Conservation (phyloP, 1,140 invertebrate genomes). For the Drosophila tropicalis region DNA sequence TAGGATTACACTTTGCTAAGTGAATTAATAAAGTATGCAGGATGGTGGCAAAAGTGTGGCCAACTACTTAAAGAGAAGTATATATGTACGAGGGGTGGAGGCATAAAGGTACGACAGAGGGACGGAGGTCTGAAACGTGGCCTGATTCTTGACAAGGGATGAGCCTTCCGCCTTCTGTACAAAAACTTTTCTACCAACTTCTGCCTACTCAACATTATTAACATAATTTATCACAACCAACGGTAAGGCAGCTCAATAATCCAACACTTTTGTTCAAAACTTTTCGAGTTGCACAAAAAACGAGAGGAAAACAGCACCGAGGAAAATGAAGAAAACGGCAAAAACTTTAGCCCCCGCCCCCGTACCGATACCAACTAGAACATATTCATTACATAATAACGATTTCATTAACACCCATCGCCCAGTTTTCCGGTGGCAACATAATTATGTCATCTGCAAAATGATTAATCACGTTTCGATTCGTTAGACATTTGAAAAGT, state of each 20-base stretch:
- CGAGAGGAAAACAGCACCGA: not conserved
- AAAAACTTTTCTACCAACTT: constrained; percentile 68
- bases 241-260: constrained; percentile 72
- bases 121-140: constrained; percentile 70
- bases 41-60: constrained; percentile 26
- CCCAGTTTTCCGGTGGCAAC: constrained; percentile 34
- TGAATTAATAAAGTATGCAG: constrained; percentile 80
- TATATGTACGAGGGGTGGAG: not conserved
- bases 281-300: constrained; percentile 13
- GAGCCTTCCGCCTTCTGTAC: constrained; percentile 35
- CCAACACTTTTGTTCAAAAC: constrained; percentile 67
- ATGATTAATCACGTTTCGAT: constrained; percentile 73
- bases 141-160: constrained; percentile 75
- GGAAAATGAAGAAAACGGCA: not conserved
- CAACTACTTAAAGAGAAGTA: constrained; percentile 22
- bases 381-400: constrained; percentile 35
- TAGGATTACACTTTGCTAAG: constrained; percentile 83
- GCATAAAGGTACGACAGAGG: constrained; percentile 33
- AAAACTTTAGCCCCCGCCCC: not conserved
- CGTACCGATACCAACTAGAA: not conserved
- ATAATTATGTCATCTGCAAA: constrained; percentile 67
- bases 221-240: constrained; percentile 79
- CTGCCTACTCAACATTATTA: constrained; percentile 70
- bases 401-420: constrained; percentile 53
- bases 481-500: constrained; percentile 16